Conservation (phyloP, 2,888 invertebrate genomes). For the Amiota mariae region DNA sequence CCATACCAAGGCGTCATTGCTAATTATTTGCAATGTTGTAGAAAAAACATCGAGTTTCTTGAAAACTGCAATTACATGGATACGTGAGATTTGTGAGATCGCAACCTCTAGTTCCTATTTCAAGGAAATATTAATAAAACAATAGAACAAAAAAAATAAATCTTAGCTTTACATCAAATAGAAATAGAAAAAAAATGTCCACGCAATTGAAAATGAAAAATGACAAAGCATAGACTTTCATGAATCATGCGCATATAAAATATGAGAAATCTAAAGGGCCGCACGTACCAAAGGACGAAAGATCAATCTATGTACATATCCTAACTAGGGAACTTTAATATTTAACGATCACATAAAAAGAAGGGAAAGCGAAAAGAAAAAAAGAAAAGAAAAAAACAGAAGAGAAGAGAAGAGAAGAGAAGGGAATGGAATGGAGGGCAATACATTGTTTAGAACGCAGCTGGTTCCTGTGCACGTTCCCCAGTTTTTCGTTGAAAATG, state of each 20-base stretch:
- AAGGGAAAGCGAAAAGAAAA: background rate
- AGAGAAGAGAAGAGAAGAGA: background rate
- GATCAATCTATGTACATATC: background rate
- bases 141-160: background rate
- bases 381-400: background rate
- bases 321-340: no score
- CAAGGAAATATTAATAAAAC: background rate
- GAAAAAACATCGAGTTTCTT: background rate
- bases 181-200: background rate
- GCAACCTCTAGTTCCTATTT: background rate
- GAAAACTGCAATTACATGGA: background rate
- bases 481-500: background rate
- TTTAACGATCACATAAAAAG: background rate
- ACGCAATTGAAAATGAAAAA: conserved; percentile 16
- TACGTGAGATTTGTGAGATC: conserved; percentile 5
- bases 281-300: conserved; percentile 50
- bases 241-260: conserved; percentile 31
- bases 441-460: conserved; percentile 39
- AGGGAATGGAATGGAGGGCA: background rate
- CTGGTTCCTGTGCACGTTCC: conserved; percentile 47
- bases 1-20: conserved; percentile 33
- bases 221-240: no score
- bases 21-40: conserved; percentile 40
- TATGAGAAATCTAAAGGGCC: conserved; percentile 53
- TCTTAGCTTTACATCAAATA: conserved; percentile 1